A percentile compares a stretch with the other conserved stretches of the same genome.
These are phyloP conservation scores for Gymnoscelis rufifasciata DNA, from an alignment of 2,888 invertebrate genomes.

Conservation along the genomic window DNA sequence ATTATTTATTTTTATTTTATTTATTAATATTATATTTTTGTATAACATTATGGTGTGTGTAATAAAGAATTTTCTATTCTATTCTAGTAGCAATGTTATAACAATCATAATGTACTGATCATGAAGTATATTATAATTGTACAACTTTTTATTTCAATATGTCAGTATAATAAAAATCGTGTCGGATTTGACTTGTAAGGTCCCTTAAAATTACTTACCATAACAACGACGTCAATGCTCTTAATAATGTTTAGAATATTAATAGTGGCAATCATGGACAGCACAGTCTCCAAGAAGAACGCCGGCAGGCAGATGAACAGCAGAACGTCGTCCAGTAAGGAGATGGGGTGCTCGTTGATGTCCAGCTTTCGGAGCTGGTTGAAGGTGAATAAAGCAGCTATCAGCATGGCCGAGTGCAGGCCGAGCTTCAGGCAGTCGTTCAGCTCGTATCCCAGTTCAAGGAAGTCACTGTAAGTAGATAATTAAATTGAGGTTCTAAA, in stretches of 20 bases:
- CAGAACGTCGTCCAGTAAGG: slow-evolving; percentile 83
- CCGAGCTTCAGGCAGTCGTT: slow-evolving; percentile 74
- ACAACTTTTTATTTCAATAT: too few relatives aligned
- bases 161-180: too few relatives aligned
- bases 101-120: too few relatives aligned
- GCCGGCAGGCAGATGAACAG: slow-evolving; percentile 85
- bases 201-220: too few relatives aligned
- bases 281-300: slow-evolving; percentile 84
- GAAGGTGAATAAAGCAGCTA: slow-evolving; percentile 80
- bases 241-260: slow-evolving; percentile 70
- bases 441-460: slow-evolving; percentile 68
- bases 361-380: slow-evolving; percentile 82
- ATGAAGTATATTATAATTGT: too few relatives aligned
- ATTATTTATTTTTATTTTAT: too few relatives aligned
- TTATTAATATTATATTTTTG: too few relatives aligned
- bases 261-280: slow-evolving; percentile 83
- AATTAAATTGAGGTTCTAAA: too few relatives aligned
- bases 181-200: too few relatives aligned
- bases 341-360: slow-evolving; percentile 81
- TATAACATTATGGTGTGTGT: too few relatives aligned
- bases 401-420: slow-evolving; percentile 78
- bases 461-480: slow-evolving; percentile 65
- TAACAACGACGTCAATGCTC: slow-evolving; percentile 71
- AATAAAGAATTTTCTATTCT: too few relatives aligned
- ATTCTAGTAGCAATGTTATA: too few relatives aligned